A percentile compares a stretch with the other conserved stretches of the same genome.
Conservation (phyloP, 2,797 vertebrate species). For the Oryzias dopingdopingensis region DNA sequence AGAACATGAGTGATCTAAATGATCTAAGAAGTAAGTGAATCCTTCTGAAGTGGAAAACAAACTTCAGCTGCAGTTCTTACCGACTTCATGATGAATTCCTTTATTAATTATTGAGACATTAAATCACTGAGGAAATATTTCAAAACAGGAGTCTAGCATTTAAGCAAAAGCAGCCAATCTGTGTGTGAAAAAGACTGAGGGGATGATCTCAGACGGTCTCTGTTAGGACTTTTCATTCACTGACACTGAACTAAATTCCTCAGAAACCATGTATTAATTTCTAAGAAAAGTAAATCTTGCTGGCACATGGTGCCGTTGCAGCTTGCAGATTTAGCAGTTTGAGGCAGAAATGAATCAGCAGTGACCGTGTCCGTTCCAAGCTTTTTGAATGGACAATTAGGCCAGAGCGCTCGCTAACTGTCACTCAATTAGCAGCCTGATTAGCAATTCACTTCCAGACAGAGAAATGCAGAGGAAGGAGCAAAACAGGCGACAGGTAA, state of each 20-base stretch:
- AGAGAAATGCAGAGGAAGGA: constrained; percentile 32
- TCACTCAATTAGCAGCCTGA: constrained; percentile 80
- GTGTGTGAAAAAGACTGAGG: background rate
- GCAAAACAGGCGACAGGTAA: constrained; percentile 52
- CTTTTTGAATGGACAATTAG: constrained; percentile 83
- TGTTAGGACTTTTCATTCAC: background rate
- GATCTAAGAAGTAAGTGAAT: constrained; percentile 18
- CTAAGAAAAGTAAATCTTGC: constrained; percentile 45
- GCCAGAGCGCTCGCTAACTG: constrained; percentile 74
- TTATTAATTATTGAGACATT: constrained; percentile 2
- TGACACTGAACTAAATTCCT: constrained; percentile 40
- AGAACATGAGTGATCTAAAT: constrained; percentile 45
- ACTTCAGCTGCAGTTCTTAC: too few species aligned
- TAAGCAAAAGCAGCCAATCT: background rate
- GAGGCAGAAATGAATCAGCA: constrained; percentile 76
- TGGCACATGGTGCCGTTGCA: constrained; percentile 67
- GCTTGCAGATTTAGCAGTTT: constrained; percentile 66
- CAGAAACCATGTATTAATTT: constrained; percentile 52
- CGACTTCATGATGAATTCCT: too few species aligned
- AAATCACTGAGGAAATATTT: background rate
- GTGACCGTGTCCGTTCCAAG: constrained; percentile 71
- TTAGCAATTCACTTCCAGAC: constrained; percentile 78
- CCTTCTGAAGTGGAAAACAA: constrained; percentile 22
- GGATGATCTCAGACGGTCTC: too few species aligned
- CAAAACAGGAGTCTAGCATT: background rate